phyloP scores from a whole-genome alignment of 1,140 invertebrate genomes.

The Cydia strobilella region DNA sequence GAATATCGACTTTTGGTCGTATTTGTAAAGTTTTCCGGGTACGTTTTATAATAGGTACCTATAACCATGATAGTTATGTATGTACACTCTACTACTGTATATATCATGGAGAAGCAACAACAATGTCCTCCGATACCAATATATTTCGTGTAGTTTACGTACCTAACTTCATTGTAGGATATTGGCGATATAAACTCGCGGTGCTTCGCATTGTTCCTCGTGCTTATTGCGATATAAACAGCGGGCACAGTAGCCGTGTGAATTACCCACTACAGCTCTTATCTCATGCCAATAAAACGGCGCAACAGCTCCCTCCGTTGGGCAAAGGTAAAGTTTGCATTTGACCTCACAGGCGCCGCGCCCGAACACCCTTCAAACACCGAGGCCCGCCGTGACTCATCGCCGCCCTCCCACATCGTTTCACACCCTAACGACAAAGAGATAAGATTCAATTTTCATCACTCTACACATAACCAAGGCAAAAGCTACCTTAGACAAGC shows the following conservation, averaged over 20 bases:
- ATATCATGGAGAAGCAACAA: too few relatives aligned
- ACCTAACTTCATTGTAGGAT: neutral
- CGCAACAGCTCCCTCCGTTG: constrained; percentile 45
- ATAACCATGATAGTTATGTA: neutral
- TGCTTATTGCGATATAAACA: constrained; percentile 4
- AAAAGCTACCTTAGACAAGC: constrained; percentile 57
- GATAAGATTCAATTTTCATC: constrained; percentile 50
- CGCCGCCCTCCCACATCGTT: constrained; percentile 36
- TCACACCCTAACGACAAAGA: constrained; percentile 43
- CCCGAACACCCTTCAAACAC: constrained; percentile 23
- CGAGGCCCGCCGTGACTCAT: constrained; percentile 18
- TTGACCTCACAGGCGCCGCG: constrained; percentile 49
- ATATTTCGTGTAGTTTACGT: neutral
- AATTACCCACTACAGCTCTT: constrained; percentile 42
- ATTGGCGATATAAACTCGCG: neutral
- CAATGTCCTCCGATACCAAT: too few relatives aligned
- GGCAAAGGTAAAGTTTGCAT: constrained; percentile 56
- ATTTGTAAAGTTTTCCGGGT: too few relatives aligned
- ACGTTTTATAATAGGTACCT: neutral
- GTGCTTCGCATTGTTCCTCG: neutral
- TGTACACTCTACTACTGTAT: too few relatives aligned
- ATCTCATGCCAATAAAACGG: constrained; percentile 53
- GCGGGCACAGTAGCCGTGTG: constrained; percentile 24
- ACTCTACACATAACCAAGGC: constrained; percentile 37
- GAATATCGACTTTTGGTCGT: neutral